Base-by-base conservation (phyloP, 2,888 invertebrate genomes). In the Leptinotarsa haldemani region DNA sequence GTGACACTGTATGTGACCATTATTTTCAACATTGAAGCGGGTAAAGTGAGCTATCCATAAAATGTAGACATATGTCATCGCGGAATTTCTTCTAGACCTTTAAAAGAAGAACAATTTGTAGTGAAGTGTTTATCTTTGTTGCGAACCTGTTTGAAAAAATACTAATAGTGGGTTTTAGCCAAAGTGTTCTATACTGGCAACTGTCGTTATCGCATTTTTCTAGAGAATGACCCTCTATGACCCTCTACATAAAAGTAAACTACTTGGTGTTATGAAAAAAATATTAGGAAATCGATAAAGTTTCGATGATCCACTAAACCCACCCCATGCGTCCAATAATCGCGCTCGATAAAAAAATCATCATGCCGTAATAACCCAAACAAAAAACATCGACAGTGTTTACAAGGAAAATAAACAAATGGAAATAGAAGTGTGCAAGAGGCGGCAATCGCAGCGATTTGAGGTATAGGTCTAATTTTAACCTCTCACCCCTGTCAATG, bases 401-500 rank as follows among this genome's bases (percentile, higher is more conserved):
- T 71, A 71, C 25, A 72, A 74, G 53, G 70, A 74, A 52, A 77
- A 74, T 71, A 77, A 73, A 77, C 76, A 74, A 65, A 73, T 71
- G 73, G 58, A 69, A 77, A 77, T 69, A 68, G 69, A 53, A 72
- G 67, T 72, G 70, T 58, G 74, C 40, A 50, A 15, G 50, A 25
- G 50, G n/a, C 16, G 15, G 30, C 18, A 18, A 53, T 47, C 66
- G n/a, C 12, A 50, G 48, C 48, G 48, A 78, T 75, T 79, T 77
- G 81, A 79, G 80, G 78, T 79, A 79, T 78, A 68, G 80, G 75
- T 84, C 86, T 86, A 86, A 86, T 85, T 85, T 85, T 86, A 86
- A 85, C 85, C 86, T 85, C 83, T 85, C 84, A 85, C 85, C 85
- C 86, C 84, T 85, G 76, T 75, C 69, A 71, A 67, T 68, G 72